Base-by-base conservation (phyloP, 2,888 invertebrate genomes). In the Drosophila sordidula region DNA sequence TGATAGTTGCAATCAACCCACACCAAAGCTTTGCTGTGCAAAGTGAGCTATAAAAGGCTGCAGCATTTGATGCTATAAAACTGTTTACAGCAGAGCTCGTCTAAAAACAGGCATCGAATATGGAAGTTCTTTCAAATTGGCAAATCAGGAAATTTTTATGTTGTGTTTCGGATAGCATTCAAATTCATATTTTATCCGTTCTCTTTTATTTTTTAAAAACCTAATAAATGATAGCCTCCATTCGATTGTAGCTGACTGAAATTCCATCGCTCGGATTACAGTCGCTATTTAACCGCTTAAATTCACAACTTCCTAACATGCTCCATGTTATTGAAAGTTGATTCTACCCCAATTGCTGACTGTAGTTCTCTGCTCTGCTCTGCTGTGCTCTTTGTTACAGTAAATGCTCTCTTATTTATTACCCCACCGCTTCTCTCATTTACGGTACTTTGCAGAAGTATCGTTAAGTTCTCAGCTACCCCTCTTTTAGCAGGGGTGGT, bases 401-500 rank as follows among this genome's bases (percentile, higher is more conserved):
- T 14, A 4, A 29, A 18, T 38, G 34, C 29, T 49, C 41, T 63
- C 26, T 51, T 12, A 14, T 2, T 41, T 41, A 44, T 64, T 55
- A 62, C 75, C 86, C 68, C 66, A 63, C 1, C 14, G 11, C 1
- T 12, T 4, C n/a, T 44, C 50, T n/a, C 38, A 8, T 3, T 11
- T 11, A 22, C 47, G 12, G 51, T 51, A 41, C 47, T 63, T 51
- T 79, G 66, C 71, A 79, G 77, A 63, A 70, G 66, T 75, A 77
- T 84, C 83, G 83, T 84, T 38, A 74, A 86, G 75, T 79, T 77
- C 11, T 42, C 1, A 12, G 2, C 46, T 76, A 38, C 83, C 75
- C 80, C 74, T 71, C 0, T 12, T 3, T 6, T 12, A 5, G 3
- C 26, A 77, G 89, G 89, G 89, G 89, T 65, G 39, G 50, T 70